These are phyloP conservation scores for Carlito syrichta DNA, from an alignment of 2,113 vertebrate genomes.

Conservation along the genomic window DNA sequence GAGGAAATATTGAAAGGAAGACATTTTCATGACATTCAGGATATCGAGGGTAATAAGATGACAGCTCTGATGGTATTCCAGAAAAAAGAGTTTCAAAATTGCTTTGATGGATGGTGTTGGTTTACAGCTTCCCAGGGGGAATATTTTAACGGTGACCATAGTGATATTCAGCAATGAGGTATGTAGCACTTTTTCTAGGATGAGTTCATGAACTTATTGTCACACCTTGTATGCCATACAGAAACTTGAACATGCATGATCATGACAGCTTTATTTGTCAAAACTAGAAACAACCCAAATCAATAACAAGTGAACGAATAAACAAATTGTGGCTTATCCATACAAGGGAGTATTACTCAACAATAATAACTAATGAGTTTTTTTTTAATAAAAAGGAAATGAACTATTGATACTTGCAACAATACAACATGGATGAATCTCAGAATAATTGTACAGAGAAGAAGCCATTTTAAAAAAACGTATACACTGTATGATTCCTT, in stretches of 20 bases:
- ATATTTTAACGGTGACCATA: too few species aligned
- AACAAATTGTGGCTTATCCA: neutral
- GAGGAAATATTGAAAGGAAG: too few species aligned
- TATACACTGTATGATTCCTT: neutral
- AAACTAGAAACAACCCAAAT: neutral
- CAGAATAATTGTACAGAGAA: neutral
- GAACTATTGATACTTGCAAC: neutral
- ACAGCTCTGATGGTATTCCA: too few species aligned
- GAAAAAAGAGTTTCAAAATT: too few species aligned
- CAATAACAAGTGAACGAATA: neutral
- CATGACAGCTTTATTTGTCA: neutral
- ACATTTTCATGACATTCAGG: too few species aligned
- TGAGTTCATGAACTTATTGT: too few species aligned
- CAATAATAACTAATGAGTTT: neutral
- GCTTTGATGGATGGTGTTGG: too few species aligned
- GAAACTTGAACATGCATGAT: neutral
- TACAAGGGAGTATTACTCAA: neutral
- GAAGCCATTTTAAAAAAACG: neutral
- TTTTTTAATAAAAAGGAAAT: neutral
- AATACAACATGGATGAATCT: neutral
- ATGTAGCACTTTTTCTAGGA: too few species aligned
- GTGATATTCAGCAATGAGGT: too few species aligned
- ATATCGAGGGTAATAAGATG: too few species aligned
- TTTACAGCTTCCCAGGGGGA: too few species aligned
- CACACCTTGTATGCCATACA: too few species aligned